Conservation (phyloP, 2,888 invertebrate genomes). For the Spodoptera exigua region DNA sequence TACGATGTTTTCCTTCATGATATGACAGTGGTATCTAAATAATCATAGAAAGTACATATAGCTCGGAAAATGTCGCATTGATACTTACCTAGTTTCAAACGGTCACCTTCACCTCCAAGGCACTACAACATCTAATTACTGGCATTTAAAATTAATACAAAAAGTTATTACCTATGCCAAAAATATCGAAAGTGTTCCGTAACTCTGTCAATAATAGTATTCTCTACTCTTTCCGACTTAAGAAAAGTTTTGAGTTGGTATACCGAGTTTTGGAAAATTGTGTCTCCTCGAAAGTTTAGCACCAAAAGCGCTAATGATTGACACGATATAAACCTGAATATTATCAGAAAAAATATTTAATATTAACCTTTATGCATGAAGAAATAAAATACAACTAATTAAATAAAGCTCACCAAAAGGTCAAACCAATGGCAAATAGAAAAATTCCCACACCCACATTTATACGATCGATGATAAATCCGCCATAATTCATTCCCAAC, state of each 20-base stretch:
- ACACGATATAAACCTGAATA: conserved; percentile 70
- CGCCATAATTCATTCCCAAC: conserved; percentile 66
- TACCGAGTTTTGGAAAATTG: conserved; percentile 74
- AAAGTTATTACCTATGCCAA: conserved; percentile 71
- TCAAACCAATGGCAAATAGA: conserved; percentile 62
- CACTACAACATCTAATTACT: too few relatives aligned
- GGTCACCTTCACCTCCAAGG: too few relatives aligned
- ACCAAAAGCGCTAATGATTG: conserved; percentile 71
- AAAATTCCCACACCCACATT: conserved; percentile 59
- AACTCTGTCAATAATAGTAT: conserved; percentile 62
- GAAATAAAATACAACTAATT: neutral
- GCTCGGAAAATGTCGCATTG: too few relatives aligned
- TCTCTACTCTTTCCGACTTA: conserved; percentile 72
- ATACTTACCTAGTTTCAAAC: too few relatives aligned
- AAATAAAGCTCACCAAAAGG: conserved; percentile 69
- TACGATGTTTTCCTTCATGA: too few relatives aligned
- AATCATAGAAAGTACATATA: too few relatives aligned
- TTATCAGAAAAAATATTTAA: too few relatives aligned
- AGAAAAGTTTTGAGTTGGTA: conserved; percentile 72
- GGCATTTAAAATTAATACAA: neutral
- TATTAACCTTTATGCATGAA: too few relatives aligned
- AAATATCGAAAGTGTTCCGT: conserved; percentile 74
- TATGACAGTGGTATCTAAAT: too few relatives aligned
- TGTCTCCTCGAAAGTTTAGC: conserved; percentile 68
- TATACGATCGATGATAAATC: conserved; percentile 59